Percentiles rank a stretch among this genome's conserved stretches.
These are phyloP conservation scores for Neodon shergylaensis DNA, from an alignment of 2,113 vertebrate genomes.

Conservation along the genomic window DNA sequence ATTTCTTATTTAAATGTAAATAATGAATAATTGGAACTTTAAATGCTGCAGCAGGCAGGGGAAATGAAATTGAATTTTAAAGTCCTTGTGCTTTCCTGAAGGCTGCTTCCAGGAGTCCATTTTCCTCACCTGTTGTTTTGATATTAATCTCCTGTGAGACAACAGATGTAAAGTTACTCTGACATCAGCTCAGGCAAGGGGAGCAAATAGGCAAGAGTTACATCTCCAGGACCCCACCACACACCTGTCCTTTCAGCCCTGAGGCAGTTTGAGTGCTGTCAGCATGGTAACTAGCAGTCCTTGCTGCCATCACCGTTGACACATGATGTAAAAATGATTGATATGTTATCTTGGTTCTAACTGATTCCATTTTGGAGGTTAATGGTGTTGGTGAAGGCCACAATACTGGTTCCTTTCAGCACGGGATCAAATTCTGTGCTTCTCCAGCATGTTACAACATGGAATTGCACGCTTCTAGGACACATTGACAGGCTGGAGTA, in stretches of 20 bases:
- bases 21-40: neutral
- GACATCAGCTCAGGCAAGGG: neutral
- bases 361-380: neutral
- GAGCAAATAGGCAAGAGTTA: neutral
- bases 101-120: neutral
- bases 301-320: neutral
- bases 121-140: neutral
- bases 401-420: neutral
- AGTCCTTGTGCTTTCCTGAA: neutral
- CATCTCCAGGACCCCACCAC: too few relatives aligned
- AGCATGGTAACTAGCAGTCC: neutral
- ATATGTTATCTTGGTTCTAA: neutral
- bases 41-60: neutral
- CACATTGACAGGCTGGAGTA: too few relatives aligned
- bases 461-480: fast-evolving
- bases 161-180: neutral
- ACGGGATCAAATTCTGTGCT: neutral
- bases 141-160: neutral
- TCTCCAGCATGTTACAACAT: neutral
- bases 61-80: neutral
- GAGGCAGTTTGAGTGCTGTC: neutral
- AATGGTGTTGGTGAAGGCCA: neutral
- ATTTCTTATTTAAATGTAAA: neutral
- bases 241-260: neutral
- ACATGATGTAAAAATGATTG: neutral